phyloP scores from a whole-genome alignment of 2,888 invertebrate genomes.

The Synanthedon myopaeformis region DNA sequence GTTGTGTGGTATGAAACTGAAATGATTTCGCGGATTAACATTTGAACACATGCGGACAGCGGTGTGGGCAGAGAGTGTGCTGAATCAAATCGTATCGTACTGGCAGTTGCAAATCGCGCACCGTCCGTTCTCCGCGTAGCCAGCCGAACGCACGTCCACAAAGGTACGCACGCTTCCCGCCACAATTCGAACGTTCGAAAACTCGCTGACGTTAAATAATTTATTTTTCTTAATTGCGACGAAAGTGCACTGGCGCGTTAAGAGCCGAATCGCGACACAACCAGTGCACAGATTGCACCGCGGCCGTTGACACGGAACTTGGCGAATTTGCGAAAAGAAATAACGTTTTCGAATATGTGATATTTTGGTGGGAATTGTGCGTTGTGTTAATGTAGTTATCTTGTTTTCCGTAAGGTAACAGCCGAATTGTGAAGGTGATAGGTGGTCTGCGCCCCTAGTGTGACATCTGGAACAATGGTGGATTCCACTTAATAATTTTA shows the following conservation, averaged over 20 bases:
- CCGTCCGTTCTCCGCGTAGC: constrained; percentile 52
- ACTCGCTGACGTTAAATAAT: constrained; percentile 18
- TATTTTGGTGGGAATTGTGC: constrained; percentile 50
- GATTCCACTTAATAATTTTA: constrained; percentile 48
- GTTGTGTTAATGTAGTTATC: constrained; percentile 27
- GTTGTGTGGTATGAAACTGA: constrained; percentile 24
- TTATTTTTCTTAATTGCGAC: constrained; percentile 43
- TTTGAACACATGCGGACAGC: constrained; percentile 44
- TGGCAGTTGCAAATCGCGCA: constrained; percentile 57
- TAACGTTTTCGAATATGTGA: constrained; percentile 39
- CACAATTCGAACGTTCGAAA: constrained; percentile 52
- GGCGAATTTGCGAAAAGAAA: constrained; percentile 21
- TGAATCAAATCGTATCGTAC: constrained; percentile 17
- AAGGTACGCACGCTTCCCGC: constrained; percentile 61
- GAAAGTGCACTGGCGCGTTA: constrained; percentile 50
- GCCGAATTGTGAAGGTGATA: constrained; percentile 35
- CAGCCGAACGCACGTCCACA: constrained; percentile 44
- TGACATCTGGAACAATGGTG: constrained; percentile 57
- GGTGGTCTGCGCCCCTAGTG: constrained; percentile 37
- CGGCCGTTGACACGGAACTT: constrained; percentile 53
- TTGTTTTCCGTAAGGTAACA: constrained; percentile 16
- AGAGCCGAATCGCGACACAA: constrained; percentile 45
- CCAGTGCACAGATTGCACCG: constrained; percentile 55
- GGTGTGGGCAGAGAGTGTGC: constrained; percentile 52
- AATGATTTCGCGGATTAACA: constrained; percentile 50